Percentiles rank a stretch among this genome's conserved stretches.
Evolutionary conservation across 2,797 vertebrate species (phyloP).

Genomic region (Trachops cirrhosus): DNA sequence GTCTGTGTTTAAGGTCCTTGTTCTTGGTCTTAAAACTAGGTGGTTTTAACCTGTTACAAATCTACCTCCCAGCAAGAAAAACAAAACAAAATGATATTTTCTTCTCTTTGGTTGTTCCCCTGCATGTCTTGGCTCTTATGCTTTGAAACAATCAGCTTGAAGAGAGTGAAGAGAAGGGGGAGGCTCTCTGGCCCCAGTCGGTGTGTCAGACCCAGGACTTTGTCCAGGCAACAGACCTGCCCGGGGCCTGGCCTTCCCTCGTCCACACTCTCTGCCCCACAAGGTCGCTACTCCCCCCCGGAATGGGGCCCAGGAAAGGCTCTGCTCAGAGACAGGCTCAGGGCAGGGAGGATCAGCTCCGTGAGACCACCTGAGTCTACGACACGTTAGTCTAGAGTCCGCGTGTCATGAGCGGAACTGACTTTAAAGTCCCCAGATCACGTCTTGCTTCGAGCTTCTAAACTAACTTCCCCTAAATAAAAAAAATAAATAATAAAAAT

Average conservation of each 20-base stretch:
- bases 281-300: neutral
- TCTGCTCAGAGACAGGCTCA: neutral
- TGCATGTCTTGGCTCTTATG: neutral
- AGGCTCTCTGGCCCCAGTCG: neutral
- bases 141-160: neutral
- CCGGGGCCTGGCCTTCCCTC: neutral
- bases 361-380: rapidly evolving
- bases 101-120: neutral
- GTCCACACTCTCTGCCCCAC: neutral
- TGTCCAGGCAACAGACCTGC: neutral
- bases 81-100: neutral
- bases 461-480: neutral
- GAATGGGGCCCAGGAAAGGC: neutral
- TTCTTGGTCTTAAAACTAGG: neutral
- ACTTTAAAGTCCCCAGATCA: neutral
- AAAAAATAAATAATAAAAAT: neutral
- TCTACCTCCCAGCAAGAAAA: neutral
- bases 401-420: neutral
- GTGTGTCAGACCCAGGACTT: neutral
- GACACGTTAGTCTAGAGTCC: neutral
- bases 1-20: neutral
- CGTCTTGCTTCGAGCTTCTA: neutral
- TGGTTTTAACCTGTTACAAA: neutral
- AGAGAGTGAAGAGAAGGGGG: neutral
- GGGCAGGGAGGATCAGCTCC: neutral